Conservation (phyloP, 92 coral and sea anemone genomes). For the Parazoanthus swiftii region DNA sequence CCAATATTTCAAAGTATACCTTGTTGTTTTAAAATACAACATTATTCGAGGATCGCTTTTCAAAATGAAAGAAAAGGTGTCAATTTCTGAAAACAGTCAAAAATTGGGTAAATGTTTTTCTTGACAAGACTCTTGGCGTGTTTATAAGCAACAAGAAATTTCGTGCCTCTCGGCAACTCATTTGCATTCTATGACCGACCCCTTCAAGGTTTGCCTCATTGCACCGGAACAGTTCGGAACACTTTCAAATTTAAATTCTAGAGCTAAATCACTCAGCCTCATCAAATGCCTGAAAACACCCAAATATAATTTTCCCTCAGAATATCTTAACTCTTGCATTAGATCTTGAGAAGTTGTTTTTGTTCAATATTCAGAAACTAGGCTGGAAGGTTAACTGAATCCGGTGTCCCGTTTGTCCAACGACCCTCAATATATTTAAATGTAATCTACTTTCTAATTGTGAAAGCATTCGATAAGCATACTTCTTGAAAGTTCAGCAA, state of each 20-base stretch:
- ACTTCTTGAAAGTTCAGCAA: too few relatives aligned
- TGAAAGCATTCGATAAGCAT: background rate
- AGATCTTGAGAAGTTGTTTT: background rate
- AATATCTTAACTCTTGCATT: background rate
- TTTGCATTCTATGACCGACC: background rate
- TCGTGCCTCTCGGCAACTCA: background rate
- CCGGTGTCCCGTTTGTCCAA: background rate
- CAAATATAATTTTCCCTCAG: background rate
- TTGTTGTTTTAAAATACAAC: background rate
- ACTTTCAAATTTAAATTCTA: background rate
- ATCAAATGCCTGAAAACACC: background rate
- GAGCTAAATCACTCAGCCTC: background rate
- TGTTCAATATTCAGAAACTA: background rate
- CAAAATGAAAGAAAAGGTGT: background rate
- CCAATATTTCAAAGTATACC: too few relatives aligned
- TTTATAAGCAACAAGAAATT: slow-evolving; percentile 19
- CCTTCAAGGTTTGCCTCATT: background rate
- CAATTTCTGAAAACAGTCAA: background rate
- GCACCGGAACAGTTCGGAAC: background rate
- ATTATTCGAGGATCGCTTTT: too few relatives aligned
- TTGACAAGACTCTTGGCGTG: background rate
- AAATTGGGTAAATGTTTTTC: background rate
- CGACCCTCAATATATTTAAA: background rate
- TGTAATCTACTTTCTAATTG: too few relatives aligned
- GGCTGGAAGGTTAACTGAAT: background rate